Evolutionary conservation across 2,888 invertebrate genomes (phyloP), one percentile per base, ranked within the genome.

Genomic region (Epinotia brunnichana): DNA sequence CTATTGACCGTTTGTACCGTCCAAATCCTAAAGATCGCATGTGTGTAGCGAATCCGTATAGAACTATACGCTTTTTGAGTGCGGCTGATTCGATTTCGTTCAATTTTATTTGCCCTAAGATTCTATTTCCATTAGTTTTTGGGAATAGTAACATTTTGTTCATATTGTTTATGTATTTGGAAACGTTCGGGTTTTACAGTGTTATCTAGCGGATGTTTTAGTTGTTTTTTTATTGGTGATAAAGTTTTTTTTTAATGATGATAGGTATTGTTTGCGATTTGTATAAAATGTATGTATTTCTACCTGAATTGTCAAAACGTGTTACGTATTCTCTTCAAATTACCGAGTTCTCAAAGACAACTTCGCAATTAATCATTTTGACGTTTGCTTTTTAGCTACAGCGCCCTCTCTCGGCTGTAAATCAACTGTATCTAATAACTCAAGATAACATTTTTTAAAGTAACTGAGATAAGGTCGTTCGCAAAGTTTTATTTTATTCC

Each of bases 371-470:
- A 87, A 90, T 92, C 90, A 91, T 85, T 83, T 85, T 84, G 87
- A 86, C 82, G 82, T 81, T 82, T 87, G 86, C 88, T 75, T 83
- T 86, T 85, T 77, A 82, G 80, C 79, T 11, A 62, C 71, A 73
- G 57, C 79, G 83, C 79, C 85, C 87, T 87, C 87, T 87, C 83
- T 77, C 70, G 80, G 82, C 75, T 85, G 85, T 91, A 91, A 91
- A 91, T 91, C 90, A 91, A 80, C 81, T 86, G 89, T 90, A 91
- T 91, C 89, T 90, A 90, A 89, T 88, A 89, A 88, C 86, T 87
- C 87, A 84, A 88, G 90, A 90, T 91, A 89, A 87, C 67, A 73
- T 61, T 60, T 63, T 69, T 62, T 61, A 24, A 63, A 69, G 56
- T 69, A 57, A 39, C 17, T n/a, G 11, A 21, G 61, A 68, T 72